These are phyloP conservation scores for Myotis pilosus DNA, from an alignment of 2,797 vertebrate species.

Conservation along the genomic window DNA sequence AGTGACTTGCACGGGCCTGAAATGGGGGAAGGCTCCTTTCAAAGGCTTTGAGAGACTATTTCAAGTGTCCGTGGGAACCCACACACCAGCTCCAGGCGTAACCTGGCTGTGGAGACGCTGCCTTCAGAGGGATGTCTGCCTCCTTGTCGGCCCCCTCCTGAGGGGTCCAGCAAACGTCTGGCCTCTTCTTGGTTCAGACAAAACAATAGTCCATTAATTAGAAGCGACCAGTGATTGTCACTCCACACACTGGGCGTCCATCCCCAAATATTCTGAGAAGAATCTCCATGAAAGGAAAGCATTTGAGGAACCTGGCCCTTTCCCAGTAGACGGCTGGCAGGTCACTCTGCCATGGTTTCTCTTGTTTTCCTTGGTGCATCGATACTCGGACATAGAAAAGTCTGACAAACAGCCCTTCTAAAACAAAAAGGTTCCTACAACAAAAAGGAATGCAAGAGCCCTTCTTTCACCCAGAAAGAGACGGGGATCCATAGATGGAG, in stretches of 20 bases:
- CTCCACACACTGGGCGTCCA: neutral
- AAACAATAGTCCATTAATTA: neutral
- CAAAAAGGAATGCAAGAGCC: neutral
- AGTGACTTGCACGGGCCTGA: neutral
- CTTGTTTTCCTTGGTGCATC: neutral
- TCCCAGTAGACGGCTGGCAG: fast-evolving
- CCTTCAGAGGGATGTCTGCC: neutral
- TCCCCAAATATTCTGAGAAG: neutral
- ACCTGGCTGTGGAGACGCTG: fast-evolving
- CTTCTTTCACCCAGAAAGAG: neutral
- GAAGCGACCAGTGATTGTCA: neutral
- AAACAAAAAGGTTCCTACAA: neutral
- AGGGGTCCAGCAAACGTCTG: neutral
- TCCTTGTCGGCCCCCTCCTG: fast-evolving
- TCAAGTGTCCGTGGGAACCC: neutral
- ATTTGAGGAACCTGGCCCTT: neutral
- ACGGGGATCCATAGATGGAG: neutral
- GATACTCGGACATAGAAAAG: neutral
- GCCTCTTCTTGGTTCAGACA: neutral
- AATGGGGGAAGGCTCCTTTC: neutral
- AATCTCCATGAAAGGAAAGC: neutral
- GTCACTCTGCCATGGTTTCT: neutral
- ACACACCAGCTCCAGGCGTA: fast-evolving
- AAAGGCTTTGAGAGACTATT: neutral
- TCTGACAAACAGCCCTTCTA: neutral